phyloP scores from a whole-genome alignment of 2,888 invertebrate species.

The Salticus scenicus region DNA sequence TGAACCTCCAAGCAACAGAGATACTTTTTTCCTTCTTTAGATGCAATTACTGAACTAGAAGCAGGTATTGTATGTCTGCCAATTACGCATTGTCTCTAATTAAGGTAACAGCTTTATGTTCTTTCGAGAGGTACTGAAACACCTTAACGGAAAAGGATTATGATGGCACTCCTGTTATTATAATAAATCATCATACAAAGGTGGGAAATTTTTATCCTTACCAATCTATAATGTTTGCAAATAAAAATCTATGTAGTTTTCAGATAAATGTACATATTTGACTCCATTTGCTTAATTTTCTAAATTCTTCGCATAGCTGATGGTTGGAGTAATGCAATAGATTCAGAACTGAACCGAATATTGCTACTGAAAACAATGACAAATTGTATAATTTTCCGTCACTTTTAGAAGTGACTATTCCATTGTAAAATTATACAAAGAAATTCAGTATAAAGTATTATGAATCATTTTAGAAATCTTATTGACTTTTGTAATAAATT shows the following conservation, averaged over 20 bases:
- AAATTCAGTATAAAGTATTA: too few species aligned
- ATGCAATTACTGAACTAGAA: slow-evolving; percentile 52
- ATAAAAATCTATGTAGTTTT: neutral
- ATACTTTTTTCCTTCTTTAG: neutral
- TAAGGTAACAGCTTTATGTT: slow-evolving; percentile 1
- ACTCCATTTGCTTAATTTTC: too few species aligned
- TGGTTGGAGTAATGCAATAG: too few species aligned
- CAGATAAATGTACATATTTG: too few species aligned
- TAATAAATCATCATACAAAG: neutral
- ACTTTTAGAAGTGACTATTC: too few species aligned
- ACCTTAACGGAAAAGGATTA: neutral
- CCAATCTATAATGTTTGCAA: neutral
- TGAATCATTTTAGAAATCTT: too few species aligned
- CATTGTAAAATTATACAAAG: too few species aligned
- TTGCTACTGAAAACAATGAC: too few species aligned
- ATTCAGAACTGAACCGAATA: too few species aligned
- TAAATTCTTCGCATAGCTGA: too few species aligned
- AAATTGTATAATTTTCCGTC: too few species aligned
- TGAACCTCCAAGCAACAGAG: neutral
- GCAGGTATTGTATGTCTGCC: slow-evolving; percentile 19
- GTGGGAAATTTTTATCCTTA: neutral
- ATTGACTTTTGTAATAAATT: too few species aligned
- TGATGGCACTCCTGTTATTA: neutral
- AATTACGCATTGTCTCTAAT: slow-evolving; percentile 42
- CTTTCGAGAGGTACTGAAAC: neutral